Evolutionary conservation across 2,113 vertebrate species (phyloP), one percentile per base, ranked within the genome.

Genomic region (Tetraodon nigroviridis): DNA sequence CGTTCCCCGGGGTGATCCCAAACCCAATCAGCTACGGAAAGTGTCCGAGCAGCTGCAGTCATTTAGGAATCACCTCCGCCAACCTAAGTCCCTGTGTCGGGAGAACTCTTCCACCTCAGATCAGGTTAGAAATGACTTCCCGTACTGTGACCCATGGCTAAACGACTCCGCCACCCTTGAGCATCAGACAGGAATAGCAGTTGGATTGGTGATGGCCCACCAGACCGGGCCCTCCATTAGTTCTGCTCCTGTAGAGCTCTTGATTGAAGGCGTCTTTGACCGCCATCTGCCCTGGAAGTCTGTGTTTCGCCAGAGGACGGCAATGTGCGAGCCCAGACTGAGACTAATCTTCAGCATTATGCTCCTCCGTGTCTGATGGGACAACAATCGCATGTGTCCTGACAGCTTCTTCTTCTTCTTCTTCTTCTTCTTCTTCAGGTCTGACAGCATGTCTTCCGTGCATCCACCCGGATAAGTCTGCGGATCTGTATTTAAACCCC

Each of bases 221-320:
- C 74, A 76, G 76, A 78, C 75, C 74, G 29, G 73, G 72, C 41
- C 72, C 55, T 83, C 70, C 66, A 86, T 86, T 80, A 85, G 81
- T 75, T 73, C 65, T 55, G 74, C 58, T 55, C 78, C 68, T 55
- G 56, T 74, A 71, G 55, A 14, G 47, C 47, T 75, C 72, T 67
- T 71, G 67, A 71, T 76, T 68, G 53, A 66, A 58, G 73, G 60
- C 64, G 45, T 75, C 51, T 78, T 67, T 76, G 72, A 81, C 65
- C 45, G 20, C 79, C 83, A 85, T 84, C 81, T 87, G 83, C 69
- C 70, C 67, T 52, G 49, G 53, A 73, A 63, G 59, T 63, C 65
- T 50, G 17, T 53, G 32, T 37, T 55, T 47, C 68, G 47, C 61
- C 66, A 61, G 47, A 32, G 42, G 60, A 41, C 12, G 11, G 40